Percentiles rank a stretch among this genome's conserved stretches.
These are phyloP conservation scores for Ctenomys sociabilis DNA, from an alignment of 2,113 vertebrate genomes.

Conservation along the genomic window DNA sequence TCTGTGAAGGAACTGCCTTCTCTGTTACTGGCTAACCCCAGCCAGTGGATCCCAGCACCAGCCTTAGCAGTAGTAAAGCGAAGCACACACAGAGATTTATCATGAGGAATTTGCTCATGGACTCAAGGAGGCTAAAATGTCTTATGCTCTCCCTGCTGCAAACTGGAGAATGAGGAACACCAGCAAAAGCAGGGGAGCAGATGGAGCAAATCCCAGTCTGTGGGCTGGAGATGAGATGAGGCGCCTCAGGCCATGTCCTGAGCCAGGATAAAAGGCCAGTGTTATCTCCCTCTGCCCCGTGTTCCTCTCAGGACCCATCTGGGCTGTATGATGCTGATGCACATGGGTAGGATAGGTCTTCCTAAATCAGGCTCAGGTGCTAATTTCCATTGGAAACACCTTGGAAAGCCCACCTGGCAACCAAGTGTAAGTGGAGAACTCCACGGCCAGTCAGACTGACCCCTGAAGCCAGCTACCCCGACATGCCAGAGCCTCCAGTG, in stretches of 20 bases:
- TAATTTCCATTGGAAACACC: background rate
- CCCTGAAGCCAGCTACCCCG: background rate
- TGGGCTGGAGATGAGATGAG: background rate
- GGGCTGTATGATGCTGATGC: too few relatives aligned
- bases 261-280: background rate
- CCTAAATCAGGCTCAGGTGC: background rate
- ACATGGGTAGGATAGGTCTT: background rate
- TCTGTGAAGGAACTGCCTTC: background rate
- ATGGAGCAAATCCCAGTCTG: background rate
- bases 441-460: background rate
- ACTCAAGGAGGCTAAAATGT: background rate
- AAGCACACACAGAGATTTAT: background rate
- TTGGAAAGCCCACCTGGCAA: background rate
- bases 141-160: background rate
- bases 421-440: background rate
- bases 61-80: background rate
- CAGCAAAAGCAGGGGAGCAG: background rate
- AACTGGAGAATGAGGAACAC: background rate
- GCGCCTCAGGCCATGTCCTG: background rate
- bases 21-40: background rate
- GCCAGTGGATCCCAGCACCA: background rate
- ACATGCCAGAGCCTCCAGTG: background rate
- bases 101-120: background rate
- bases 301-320: background rate
- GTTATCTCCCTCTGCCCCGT: background rate